phyloP scores from a whole-genome alignment of 2,888 invertebrate genomes.

The Lasioglossum oenotherae region DNA sequence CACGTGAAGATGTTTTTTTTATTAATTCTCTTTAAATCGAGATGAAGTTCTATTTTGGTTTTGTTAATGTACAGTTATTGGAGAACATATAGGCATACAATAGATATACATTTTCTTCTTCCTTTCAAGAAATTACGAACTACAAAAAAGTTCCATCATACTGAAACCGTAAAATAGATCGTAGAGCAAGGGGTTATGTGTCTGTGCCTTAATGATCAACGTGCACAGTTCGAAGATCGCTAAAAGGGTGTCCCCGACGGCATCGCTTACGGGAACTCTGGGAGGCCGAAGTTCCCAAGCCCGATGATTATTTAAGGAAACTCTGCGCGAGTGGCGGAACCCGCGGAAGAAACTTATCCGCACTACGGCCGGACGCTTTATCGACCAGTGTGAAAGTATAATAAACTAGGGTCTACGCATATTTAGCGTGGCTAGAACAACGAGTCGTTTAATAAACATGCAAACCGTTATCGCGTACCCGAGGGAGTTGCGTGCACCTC shows the following conservation, averaged over 20 bases:
- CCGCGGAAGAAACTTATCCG: not conserved
- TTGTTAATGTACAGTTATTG: too few species aligned
- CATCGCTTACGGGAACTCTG: too few species aligned
- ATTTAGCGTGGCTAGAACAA: not conserved
- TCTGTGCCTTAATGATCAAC: not conserved
- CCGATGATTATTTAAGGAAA: not conserved
- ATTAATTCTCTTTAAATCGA: too few species aligned
- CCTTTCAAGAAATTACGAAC: too few species aligned
- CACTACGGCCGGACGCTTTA: not conserved
- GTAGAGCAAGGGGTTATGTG: too few species aligned
- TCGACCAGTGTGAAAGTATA: slow-evolving; percentile 36
- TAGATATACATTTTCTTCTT: too few species aligned
- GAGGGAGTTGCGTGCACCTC: slow-evolving; percentile 16
- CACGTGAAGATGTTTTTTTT: too few species aligned
- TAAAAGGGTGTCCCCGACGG: not conserved
- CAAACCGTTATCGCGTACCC: slow-evolving; percentile 13
- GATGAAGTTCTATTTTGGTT: too few species aligned
- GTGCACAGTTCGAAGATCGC: not conserved
- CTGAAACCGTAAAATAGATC: too few species aligned
- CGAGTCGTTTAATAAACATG: slow-evolving; percentile 16
- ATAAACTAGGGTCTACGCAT: slow-evolving; percentile 14
- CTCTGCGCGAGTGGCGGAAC: not conserved
- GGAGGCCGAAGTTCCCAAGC: too few species aligned
- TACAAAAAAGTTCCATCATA: too few species aligned
- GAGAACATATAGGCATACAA: too few species aligned